Evolutionary conservation across 1,140 invertebrate species (phyloP).

Genomic region (Drosophila tsacasi): DNA sequence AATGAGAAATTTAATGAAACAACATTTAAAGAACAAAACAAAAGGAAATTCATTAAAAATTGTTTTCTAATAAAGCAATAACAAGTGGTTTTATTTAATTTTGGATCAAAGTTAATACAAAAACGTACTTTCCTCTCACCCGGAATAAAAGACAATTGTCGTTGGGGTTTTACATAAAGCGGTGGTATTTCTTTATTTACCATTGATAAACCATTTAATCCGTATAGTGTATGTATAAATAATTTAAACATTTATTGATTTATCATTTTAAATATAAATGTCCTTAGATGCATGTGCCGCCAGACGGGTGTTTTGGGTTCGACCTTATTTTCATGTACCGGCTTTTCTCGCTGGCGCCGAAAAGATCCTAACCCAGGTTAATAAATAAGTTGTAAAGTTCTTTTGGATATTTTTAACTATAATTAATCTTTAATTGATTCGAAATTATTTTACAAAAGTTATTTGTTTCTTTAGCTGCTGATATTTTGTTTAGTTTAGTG

Average conservation of each 20-base stretch:
- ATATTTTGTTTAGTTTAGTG: constrained; percentile 66
- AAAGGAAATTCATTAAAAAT: constrained; percentile 81
- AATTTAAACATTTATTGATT: constrained; percentile 76
- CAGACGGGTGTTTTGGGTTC: constrained; percentile 41
- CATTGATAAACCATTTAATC: constrained; percentile 82
- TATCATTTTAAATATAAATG: constrained; percentile 58
- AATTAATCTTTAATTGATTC: constrained; percentile 61
- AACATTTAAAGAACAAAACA: constrained; percentile 72
- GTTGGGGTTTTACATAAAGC: constrained; percentile 83
- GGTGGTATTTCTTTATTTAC: constrained; percentile 84
- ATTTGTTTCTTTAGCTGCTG: constrained; percentile 42
- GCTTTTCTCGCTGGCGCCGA: constrained; percentile 48
- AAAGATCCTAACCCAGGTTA: constrained; percentile 37
- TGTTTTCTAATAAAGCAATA: constrained; percentile 84
- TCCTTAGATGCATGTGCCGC: constrained; percentile 47
- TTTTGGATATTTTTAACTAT: constrained; percentile 33
- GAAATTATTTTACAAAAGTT: constrained; percentile 82
- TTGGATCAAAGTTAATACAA: background rate
- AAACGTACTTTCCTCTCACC: background rate
- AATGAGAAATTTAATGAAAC: constrained; percentile 62
- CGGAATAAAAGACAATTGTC: background rate
- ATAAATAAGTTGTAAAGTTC: constrained; percentile 33
- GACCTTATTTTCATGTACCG: constrained; percentile 65
- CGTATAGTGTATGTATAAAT: constrained; percentile 77
- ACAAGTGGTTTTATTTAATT: constrained; percentile 34